phyloP scores from a whole-genome alignment of 1,140 invertebrate genomes.

The Apocrypta bakeri region DNA sequence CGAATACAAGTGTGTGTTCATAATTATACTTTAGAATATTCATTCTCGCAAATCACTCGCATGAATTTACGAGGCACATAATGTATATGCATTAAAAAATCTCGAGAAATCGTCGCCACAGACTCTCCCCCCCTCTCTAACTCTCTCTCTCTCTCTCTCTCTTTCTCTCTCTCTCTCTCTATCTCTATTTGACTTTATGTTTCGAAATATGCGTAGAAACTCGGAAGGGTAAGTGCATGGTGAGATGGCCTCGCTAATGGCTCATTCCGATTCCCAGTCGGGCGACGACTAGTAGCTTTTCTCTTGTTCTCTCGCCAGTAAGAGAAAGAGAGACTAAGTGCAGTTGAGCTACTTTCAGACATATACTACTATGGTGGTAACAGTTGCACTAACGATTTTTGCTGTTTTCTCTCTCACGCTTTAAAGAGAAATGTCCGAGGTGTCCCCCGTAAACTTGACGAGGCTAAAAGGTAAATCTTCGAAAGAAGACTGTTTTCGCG shows the following conservation, averaged over 20 bases:
- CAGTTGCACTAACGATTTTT: conserved; percentile 40
- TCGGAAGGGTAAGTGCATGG: not conserved
- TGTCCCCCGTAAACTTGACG: conserved; percentile 29
- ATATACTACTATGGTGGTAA: not conserved
- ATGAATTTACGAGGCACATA: too few relatives aligned
- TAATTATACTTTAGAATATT: too few relatives aligned
- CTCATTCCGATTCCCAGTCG: conserved; percentile 36
- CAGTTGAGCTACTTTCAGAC: conserved; percentile 26
- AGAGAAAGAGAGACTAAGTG: conserved; percentile 11
- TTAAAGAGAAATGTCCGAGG: too few relatives aligned
- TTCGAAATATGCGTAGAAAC: not conserved
- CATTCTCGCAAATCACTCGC: too few relatives aligned
- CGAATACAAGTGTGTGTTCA: too few relatives aligned
- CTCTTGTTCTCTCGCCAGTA: not conserved
- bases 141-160: not conserved
- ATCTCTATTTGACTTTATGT: not conserved
- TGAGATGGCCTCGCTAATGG: conserved; percentile 38
- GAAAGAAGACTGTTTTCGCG: not conserved
- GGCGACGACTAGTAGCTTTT: not conserved
- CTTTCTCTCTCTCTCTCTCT: not conserved
- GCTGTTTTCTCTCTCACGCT: too few relatives aligned
- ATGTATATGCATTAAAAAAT: not conserved
- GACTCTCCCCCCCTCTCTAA: too few relatives aligned
- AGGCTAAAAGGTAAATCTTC: conserved; percentile 23
- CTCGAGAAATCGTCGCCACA: too few relatives aligned